Conservation (phyloP, 2,113 vertebrate species). For the zebrafish (Danio rerio) region GRCz12tu NC_133178.1:23029001-23029500, state of each 20-base stretch:
- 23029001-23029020: no score
- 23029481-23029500: no score
- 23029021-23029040: not conserved
- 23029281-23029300: not conserved
- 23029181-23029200: constrained; percentile 96
- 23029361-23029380: no score
- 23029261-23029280: constrained; percentile 73
- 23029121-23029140: constrained; percentile 91
- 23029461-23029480: no score
- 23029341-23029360: no score
- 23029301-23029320: not conserved
- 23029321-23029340: not conserved
- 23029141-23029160: constrained; percentile 92
- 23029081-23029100: constrained; percentile 86
- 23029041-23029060: constrained; percentile 21
- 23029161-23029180: constrained; percentile 94
- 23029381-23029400: no score
- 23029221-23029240: constrained; percentile 86
- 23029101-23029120: constrained; percentile 92
- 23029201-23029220: constrained; percentile 97
- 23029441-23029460: not conserved
- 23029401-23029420: no score
- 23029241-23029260: constrained; percentile 84
- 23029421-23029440: not conserved
- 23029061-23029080: constrained; percentile 68